phyloP scores from a whole-genome alignment of 2,113 vertebrate genomes.

The Misgurnus anguillicaudatus region DNA sequence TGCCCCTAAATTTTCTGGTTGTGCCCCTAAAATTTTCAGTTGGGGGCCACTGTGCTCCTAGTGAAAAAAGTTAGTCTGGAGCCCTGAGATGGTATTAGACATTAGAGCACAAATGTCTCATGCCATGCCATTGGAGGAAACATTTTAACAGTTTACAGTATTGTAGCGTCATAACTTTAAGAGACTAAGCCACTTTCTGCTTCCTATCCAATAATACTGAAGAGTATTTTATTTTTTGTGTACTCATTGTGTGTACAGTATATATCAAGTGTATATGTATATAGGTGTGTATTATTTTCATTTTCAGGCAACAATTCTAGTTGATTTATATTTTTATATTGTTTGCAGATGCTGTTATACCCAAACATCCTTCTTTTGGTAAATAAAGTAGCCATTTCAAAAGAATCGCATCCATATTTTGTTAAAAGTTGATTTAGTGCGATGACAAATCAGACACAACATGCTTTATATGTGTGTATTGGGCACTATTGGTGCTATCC shows the following conservation, averaged over 20 bases:
- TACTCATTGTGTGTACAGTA: too few relatives aligned
- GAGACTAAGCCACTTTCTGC: too few relatives aligned
- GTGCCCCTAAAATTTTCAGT: too few relatives aligned
- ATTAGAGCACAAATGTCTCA: background rate
- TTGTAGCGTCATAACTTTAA: background rate
- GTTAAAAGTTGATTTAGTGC: background rate
- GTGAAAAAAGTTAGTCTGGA: too few relatives aligned
- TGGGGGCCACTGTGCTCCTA: too few relatives aligned
- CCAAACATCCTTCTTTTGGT: background rate
- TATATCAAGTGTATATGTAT: too few relatives aligned
- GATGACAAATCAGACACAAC: background rate
- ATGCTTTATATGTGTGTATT: background rate
- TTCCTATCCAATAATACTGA: too few relatives aligned
- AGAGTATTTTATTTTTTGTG: too few relatives aligned
- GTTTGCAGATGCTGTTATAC: background rate
- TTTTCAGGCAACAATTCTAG: too few relatives aligned
- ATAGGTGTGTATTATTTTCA: too few relatives aligned
- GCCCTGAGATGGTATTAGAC: background rate
- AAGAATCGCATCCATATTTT: background rate
- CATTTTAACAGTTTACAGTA: background rate
- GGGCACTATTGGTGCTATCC: constrained; percentile 23
- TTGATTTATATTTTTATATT: too few relatives aligned
- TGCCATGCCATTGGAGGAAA: background rate
- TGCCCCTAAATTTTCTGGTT: too few relatives aligned
- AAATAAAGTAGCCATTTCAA: background rate